Conservation (phyloP, 2,113 vertebrate genomes). For the Heptranchias perlo region DNA sequence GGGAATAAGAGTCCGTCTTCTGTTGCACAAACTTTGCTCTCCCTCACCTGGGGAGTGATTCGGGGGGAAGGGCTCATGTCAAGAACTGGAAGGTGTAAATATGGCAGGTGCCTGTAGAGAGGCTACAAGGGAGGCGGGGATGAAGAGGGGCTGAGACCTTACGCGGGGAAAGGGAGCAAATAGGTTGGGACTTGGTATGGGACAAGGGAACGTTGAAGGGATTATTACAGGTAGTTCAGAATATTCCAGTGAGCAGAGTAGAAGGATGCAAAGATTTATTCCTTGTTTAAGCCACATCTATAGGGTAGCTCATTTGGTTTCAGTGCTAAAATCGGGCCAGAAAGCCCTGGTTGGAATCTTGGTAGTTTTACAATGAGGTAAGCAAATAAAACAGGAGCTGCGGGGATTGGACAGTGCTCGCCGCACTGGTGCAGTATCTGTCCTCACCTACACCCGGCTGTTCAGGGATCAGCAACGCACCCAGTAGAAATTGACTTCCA, state of each 20-base stretch:
- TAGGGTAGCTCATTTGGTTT: background rate
- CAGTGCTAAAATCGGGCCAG: background rate
- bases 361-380: too few relatives aligned
- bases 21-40: background rate
- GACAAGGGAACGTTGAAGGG: background rate
- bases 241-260: background rate
- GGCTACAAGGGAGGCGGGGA: background rate
- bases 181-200: background rate
- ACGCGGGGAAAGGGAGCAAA: background rate
- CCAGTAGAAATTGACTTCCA: background rate
- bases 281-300: background rate
- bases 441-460: too few relatives aligned
- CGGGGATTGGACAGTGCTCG: background rate
- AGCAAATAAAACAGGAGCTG: background rate
- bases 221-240: background rate
- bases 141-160: background rate
- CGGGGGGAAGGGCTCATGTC: background rate
- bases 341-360: background rate
- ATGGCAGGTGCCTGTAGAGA: too few relatives aligned
- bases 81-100: background rate
- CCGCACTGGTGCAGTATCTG: background rate
- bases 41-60: background rate
- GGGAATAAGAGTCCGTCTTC: background rate
- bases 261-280: background rate
- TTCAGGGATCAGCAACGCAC: background rate